phyloP scores from a whole-genome alignment of 92 coral and sea anemone genomes.

The Parazoanthus swiftii region DNA sequence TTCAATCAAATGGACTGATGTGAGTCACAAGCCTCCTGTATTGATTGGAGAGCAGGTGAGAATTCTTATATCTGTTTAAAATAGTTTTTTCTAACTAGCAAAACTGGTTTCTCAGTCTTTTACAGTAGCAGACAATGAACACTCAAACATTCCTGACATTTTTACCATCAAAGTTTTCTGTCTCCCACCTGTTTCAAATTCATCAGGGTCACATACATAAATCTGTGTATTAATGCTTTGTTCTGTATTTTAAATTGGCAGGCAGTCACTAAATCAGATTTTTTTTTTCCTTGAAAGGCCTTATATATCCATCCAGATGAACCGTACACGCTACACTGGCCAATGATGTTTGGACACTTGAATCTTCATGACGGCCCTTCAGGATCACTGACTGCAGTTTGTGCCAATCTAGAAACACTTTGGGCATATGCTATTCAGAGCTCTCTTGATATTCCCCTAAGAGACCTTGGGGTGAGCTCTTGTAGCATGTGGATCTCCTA shows the following conservation, averaged over 20 bases:
- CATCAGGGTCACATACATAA: no score
- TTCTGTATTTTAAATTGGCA: neutral
- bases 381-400: constrained; percentile 90
- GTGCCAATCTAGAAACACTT: constrained; percentile 85
- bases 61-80: no score
- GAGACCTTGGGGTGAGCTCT: constrained; percentile 77
- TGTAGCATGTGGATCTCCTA: neutral
- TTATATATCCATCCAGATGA: constrained; percentile 83
- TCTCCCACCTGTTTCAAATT: neutral
- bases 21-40: constrained; percentile 65
- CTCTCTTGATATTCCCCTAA: constrained; percentile 73
- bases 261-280: neutral
- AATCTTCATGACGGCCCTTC: constrained; percentile 87
- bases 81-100: no score
- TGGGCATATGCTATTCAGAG: constrained; percentile 96
- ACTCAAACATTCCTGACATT: no score
- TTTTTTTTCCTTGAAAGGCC: constrained; percentile 57
- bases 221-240: no score
- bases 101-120: no score
- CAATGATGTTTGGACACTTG: constrained; percentile 82
- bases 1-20: constrained; percentile 94
- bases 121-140: no score
- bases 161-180: no score
- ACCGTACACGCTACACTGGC: constrained; percentile 92
- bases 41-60: constrained; percentile 86